phyloP scores from a whole-genome alignment of 2,113 vertebrate genomes.

The Dicrurus megarhynchus region DNA sequence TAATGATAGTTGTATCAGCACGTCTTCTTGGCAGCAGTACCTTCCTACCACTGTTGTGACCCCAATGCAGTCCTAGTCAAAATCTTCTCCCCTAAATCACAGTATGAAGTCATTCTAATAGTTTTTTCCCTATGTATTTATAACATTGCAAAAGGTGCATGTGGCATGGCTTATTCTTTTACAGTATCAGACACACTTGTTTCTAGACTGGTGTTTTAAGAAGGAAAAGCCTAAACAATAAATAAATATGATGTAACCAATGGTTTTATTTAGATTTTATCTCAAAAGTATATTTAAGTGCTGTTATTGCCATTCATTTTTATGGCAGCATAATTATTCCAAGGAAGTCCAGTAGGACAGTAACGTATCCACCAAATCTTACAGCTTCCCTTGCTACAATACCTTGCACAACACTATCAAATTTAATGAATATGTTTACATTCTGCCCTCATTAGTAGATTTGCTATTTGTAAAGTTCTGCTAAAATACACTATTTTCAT shows the following conservation, averaged over 20 bases:
- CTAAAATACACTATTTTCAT: neutral
- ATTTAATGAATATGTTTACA: neutral
- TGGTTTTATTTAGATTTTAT: neutral
- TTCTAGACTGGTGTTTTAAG: neutral
- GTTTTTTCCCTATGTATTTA: neutral
- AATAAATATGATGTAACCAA: neutral
- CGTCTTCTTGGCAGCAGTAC: neutral
- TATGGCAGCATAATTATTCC: neutral
- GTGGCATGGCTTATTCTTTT: neutral
- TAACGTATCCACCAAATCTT: neutral
- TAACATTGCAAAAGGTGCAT: neutral
- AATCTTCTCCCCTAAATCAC: neutral
- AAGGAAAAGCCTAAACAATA: neutral
- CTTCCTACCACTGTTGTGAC: neutral
- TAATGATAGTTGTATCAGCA: neutral
- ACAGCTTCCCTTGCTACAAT: neutral
- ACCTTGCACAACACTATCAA: neutral
- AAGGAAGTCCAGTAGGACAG: neutral
- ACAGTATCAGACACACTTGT: neutral
- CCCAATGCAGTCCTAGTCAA: neutral
- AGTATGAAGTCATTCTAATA: neutral
- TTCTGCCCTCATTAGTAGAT: neutral
- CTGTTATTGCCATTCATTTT: neutral
- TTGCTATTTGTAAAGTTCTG: neutral
- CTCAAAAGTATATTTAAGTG: neutral